Evolutionary conservation across 2,797 vertebrate species (phyloP).

Genomic region (Sciaenops ocellatus): DNA sequence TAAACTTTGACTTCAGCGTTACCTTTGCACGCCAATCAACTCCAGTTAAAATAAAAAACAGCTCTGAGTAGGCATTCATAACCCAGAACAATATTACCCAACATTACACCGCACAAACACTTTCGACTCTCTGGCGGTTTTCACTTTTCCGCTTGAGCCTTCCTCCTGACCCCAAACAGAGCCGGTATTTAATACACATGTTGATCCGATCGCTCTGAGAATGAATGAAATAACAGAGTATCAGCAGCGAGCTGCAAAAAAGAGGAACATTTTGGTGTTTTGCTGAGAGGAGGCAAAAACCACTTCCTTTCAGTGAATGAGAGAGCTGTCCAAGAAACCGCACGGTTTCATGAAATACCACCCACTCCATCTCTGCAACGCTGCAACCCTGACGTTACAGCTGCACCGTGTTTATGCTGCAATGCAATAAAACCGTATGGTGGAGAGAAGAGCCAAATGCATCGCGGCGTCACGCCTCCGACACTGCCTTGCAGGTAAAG

Average conservation of each 20-base stretch:
- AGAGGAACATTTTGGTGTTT: constrained; percentile 60
- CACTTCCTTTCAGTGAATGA: constrained; percentile 74
- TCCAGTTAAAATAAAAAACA: constrained; percentile 7
- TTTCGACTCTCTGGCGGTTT: constrained; percentile 34
- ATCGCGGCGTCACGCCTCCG: background rate
- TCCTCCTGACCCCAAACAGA: constrained; percentile 38
- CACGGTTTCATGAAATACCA: constrained; percentile 60
- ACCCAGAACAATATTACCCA: background rate
- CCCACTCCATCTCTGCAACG: constrained; percentile 4
- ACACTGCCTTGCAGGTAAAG: background rate
- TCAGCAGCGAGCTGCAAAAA: constrained; percentile 27
- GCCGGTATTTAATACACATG: constrained; percentile 1
- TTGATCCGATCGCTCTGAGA: constrained; percentile 10
- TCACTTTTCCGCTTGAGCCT: constrained; percentile 9
- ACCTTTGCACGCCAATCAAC: constrained; percentile 1
- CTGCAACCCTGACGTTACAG: constrained; percentile 30
- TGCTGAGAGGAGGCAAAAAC: constrained; percentile 41
- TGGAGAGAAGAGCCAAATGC: background rate
- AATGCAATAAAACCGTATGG: constrained; percentile 19
- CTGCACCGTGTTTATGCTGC: constrained; percentile 42
- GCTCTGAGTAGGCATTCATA: background rate
- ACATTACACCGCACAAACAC: constrained; percentile 20
- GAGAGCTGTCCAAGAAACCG: constrained; percentile 71
- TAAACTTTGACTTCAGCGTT: background rate
- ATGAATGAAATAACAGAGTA: constrained; percentile 47